These are phyloP conservation scores for Canis aureus DNA, from an alignment of 2,113 vertebrate genomes.

Conservation along the genomic window DNA sequence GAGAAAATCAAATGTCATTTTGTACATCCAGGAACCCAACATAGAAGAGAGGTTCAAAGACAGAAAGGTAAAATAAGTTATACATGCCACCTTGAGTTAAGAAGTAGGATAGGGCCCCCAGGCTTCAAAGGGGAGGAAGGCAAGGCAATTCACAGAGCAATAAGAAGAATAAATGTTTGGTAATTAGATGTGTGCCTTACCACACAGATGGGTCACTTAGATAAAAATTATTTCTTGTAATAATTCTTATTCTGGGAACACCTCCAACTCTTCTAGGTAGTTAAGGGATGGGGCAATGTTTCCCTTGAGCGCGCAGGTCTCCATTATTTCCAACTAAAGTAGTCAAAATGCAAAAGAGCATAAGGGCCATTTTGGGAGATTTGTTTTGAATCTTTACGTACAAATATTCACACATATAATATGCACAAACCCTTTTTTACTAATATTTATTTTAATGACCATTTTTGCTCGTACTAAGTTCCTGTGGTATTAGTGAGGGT, in stretches of 20 bases:
- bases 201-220: not conserved
- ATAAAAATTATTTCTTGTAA: not conserved
- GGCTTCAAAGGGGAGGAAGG: not conserved
- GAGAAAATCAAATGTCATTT: not conserved
- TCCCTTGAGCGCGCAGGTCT: not conserved
- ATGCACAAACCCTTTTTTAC: not conserved
- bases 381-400: not conserved
- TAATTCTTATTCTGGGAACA: not conserved
- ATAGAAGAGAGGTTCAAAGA: not conserved
- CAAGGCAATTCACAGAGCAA: not conserved
- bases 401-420: not conserved
- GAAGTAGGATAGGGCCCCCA: not conserved
- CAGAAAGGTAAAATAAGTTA: not conserved
- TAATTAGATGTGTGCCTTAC: not conserved
- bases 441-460: not conserved
- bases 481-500: not conserved
- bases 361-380: not conserved
- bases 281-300: not conserved
- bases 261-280: not conserved
- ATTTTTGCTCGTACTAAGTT: not conserved
- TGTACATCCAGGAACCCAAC: not conserved
- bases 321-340: not conserved
- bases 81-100: not conserved
- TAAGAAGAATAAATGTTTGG: not conserved
- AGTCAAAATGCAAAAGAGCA: not conserved